Evolutionary conservation across 2,113 vertebrate species (phyloP).

Genomic region (Takifugu flavidus): DNA sequence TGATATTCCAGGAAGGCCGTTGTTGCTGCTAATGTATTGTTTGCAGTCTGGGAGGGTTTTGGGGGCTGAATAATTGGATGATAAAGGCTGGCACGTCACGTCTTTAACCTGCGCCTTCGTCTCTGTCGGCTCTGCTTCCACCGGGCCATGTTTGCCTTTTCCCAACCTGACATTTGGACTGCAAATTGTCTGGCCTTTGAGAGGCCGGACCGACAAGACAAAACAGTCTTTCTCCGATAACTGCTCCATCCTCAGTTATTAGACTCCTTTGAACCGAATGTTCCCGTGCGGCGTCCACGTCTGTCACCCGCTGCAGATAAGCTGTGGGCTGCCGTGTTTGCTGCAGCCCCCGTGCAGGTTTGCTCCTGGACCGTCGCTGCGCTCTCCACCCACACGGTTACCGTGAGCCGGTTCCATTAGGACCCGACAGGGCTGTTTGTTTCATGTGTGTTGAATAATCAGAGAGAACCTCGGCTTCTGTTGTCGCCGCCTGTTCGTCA

Average conservation of each 20-base stretch:
- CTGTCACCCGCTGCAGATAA: constrained; percentile 52
- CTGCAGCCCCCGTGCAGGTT: constrained; percentile 28
- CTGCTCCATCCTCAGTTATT: constrained; percentile 61
- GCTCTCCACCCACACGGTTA: not conserved
- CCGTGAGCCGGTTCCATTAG: no score
- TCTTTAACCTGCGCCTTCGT: constrained; percentile 61
- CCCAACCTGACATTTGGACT: constrained; percentile 66
- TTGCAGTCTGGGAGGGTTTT: constrained; percentile 28
- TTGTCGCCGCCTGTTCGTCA: no score
- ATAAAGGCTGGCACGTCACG: constrained; percentile 41
- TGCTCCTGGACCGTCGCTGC: constrained; percentile 30
- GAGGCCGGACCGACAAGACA: constrained; percentile 53
- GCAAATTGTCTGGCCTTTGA: constrained; percentile 68
- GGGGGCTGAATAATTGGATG: constrained; percentile 41
- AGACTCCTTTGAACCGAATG: constrained; percentile 51
- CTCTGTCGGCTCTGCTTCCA: constrained; percentile 51
- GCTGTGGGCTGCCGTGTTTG: not conserved
- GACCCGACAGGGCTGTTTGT: no score
- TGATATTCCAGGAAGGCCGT: constrained; percentile 36
- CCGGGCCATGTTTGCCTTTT: constrained; percentile 59
- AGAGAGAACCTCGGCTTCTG: no score
- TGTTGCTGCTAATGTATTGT: constrained; percentile 29
- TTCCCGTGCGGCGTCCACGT: constrained; percentile 24
- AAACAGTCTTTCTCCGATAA: constrained; percentile 63
- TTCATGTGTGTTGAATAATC: no score